Evolutionary conservation across 2,113 vertebrate species (phyloP).

Genomic region (Brachionichthys hirsutus): DNA sequence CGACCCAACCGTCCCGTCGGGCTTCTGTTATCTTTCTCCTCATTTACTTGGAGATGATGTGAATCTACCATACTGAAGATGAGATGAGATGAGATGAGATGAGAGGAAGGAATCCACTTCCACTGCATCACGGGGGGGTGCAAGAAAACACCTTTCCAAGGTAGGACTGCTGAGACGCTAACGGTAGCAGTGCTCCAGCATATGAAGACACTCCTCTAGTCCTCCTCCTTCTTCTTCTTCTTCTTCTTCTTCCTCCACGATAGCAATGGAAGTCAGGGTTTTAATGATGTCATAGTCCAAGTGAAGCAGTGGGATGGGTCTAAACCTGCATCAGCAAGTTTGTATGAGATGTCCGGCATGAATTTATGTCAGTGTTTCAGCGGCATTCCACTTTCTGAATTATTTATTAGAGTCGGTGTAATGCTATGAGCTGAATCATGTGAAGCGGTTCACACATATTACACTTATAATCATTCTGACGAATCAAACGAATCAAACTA

Average conservation of each 20-base stretch:
- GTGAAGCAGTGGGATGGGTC: conserved; percentile 46
- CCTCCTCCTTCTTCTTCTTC: too few relatives aligned
- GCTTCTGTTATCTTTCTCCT: conserved; percentile 28
- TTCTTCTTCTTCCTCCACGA: too few relatives aligned
- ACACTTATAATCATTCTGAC: too few relatives aligned
- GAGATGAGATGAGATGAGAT: conserved; percentile 1
- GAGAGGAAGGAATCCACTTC: neutral
- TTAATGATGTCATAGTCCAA: conserved; percentile 58
- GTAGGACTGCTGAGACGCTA: conserved; percentile 28
- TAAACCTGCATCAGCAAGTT: conserved; percentile 41
- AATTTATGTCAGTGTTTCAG: too few relatives aligned
- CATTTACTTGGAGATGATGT: conserved; percentile 21
- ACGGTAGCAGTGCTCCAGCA: too few relatives aligned
- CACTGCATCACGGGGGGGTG: neutral
- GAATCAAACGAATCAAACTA: too few relatives aligned
- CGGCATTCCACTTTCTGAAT: too few relatives aligned
- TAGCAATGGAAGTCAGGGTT: conserved; percentile 30
- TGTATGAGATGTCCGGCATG: neutral
- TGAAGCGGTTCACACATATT: too few relatives aligned
- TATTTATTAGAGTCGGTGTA: too few relatives aligned
- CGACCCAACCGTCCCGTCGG: conserved; percentile 33
- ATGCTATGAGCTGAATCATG: too few relatives aligned
- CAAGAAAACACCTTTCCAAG: conserved; percentile 22
- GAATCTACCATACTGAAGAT: conserved; percentile 11
- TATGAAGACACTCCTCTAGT: too few relatives aligned